phyloP scores from a whole-genome alignment of 2,797 vertebrate species.

The Remorina albescens region DNA sequence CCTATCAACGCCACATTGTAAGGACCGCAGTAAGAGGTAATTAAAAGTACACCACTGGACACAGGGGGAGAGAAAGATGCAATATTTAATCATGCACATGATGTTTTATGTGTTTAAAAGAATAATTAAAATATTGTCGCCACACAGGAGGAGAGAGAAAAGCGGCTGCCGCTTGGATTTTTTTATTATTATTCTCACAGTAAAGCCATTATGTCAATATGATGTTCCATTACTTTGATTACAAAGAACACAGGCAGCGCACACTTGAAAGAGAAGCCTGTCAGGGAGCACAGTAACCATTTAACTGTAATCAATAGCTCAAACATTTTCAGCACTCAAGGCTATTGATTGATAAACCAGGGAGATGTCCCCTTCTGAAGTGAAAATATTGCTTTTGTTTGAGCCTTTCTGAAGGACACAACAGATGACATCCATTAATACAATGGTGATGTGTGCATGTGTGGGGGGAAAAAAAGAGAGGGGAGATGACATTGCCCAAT shows the following conservation, averaged over 20 bases:
- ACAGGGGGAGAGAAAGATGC: not conserved
- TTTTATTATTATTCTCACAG: conserved; percentile 28
- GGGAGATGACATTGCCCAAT: conserved; percentile 64
- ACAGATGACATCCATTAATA: conserved; percentile 77
- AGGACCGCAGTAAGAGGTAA: conserved; percentile 9
- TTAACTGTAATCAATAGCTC: conserved; percentile 62
- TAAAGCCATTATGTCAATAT: conserved; percentile 38
- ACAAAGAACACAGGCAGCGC: conserved; percentile 39
- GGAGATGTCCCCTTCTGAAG: conserved; percentile 45
- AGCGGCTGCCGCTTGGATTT: not conserved
- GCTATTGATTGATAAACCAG: conserved; percentile 66
- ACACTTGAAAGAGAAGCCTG: conserved; percentile 39
- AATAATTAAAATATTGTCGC: conserved; percentile 6
- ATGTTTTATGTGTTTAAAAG: conserved; percentile 6
- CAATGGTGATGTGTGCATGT: conserved; percentile 27
- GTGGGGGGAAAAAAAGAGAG: conserved; percentile 17
- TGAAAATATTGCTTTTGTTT: conserved; percentile 46
- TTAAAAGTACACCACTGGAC: not conserved
- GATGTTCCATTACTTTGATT: conserved; percentile 42
- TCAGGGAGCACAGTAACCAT: conserved; percentile 47
- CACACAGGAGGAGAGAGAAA: not conserved
- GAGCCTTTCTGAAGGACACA: conserved; percentile 64
- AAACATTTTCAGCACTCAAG: conserved; percentile 71
- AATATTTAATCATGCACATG: not conserved
- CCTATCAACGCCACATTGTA: conserved; percentile 78